Conservation (phyloP, 2,888 invertebrate species). For the Lacanobia wlatinum region DNA sequence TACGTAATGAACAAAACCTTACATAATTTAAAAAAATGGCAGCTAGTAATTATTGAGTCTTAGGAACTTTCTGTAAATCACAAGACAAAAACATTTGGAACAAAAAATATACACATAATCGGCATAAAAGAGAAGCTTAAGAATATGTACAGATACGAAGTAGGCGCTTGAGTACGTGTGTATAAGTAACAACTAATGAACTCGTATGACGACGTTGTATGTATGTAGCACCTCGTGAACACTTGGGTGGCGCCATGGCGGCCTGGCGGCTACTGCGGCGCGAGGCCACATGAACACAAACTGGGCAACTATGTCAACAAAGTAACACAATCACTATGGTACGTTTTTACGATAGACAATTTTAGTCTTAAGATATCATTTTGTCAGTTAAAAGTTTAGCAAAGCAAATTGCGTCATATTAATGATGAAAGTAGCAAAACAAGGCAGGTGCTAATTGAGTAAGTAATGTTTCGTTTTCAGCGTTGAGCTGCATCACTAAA, state of each 20-base stretch:
- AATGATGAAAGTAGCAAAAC: constrained; percentile 11
- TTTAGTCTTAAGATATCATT: constrained; percentile 32
- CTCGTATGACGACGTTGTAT: constrained; percentile 52
- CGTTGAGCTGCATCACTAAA: background rate
- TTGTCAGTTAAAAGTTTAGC: constrained; percentile 17
- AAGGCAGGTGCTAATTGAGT: constrained; percentile 11
- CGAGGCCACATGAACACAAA: constrained; percentile 24
- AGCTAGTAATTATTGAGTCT: constrained; percentile 83
- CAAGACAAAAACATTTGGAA: constrained; percentile 70
- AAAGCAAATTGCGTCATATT: constrained; percentile 20
- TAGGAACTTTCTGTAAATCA: constrained; percentile 88
- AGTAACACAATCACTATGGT: constrained; percentile 22
- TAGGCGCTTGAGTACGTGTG: constrained; percentile 56
- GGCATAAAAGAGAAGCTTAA: constrained; percentile 40
- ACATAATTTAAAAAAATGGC: constrained; percentile 79
- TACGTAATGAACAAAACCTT: constrained; percentile 74
- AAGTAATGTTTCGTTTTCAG: background rate
- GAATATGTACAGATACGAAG: constrained; percentile 52
- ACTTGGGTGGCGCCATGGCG: constrained; percentile 60
- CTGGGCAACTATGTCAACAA: constrained; percentile 35
- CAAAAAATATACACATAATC: constrained; percentile 41
- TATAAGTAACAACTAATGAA: constrained; percentile 58
- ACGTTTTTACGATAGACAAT: constrained; percentile 28
- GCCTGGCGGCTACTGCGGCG: constrained; percentile 35
- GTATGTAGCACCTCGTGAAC: constrained; percentile 77